Base-by-base conservation (phyloP, 2,888 invertebrate genomes). In the Thymelicus acteon region DNA sequence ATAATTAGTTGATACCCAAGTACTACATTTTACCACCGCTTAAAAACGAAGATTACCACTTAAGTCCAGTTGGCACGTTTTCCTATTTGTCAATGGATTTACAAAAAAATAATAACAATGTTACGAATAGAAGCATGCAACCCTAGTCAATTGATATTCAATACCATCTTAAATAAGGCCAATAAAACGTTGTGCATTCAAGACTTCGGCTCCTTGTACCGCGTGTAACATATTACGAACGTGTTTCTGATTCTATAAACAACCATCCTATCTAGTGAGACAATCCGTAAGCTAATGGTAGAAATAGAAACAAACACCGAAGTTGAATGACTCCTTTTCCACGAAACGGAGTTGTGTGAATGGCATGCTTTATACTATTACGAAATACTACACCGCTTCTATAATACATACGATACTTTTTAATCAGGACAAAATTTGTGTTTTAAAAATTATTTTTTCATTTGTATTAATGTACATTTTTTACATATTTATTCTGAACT, bases 151-250 rank as follows among this genome's bases (percentile, higher is more conserved):
- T 74, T 65, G 73, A 76, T 72, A 79, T 75, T 76, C 76, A 77
- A 80, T 78, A 76, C 73, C 62, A 67, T 72, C 68, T 72, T 68
- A 74, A 79, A 80, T 77, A 77, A 75, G 77, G 78, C 77, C 78
- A 79, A 79, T 78, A 78, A 76, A 77, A 75, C 75, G 73, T 74
- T 76, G 73, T 65, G 67, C 72, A 75, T 69, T 75, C 73, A 73
- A 74, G 73, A 74, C 74, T 75, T 74, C 75, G 71, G 74, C 13
- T 73, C 75, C 75, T 73, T 73, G 73, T 72, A 31, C 44, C 58
- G 31, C 39, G 15, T 72, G 71, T 66, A 57, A 52, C 49, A 52
- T 52, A 52, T 19, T 60, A 67, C 31, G n/a, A 62, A 12, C n/a
- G 49, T 49, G 57, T 63, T 63, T 63, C 48, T 70, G 70, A 60